These are phyloP conservation scores for Drosophila virilis DNA, from an alignment of 1,140 invertebrate species.

Conservation along the genomic window DNA sequence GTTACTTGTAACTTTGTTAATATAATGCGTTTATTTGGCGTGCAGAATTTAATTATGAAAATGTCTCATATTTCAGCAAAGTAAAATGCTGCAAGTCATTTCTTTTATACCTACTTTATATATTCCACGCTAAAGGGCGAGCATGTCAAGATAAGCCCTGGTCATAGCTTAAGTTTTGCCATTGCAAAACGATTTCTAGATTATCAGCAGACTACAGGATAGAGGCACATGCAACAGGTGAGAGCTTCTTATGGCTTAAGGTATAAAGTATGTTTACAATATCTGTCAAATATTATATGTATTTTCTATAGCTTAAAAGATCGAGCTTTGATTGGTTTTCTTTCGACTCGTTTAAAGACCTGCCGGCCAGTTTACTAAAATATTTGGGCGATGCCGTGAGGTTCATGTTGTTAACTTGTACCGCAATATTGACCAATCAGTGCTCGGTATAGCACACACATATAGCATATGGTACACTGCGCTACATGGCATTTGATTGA, in stretches of 20 bases:
- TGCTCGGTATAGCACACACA: neutral
- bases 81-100: slow-evolving; percentile 27
- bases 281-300: too few relatives aligned
- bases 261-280: too few relatives aligned
- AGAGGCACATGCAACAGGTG: neutral
- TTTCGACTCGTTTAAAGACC: neutral
- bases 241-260: too few relatives aligned
- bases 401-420: slow-evolving; percentile 19
- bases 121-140: too few relatives aligned
- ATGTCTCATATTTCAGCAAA: slow-evolving; percentile 46
- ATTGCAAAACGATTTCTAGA: neutral
- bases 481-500: slow-evolving; percentile 53
- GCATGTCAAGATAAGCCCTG: neutral
- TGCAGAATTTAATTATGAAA: slow-evolving; percentile 67
- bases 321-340: too few relatives aligned
- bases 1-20: slow-evolving; percentile 61
- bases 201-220: neutral
- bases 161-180: neutral
- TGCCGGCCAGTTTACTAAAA: too few relatives aligned
- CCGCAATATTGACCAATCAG: slow-evolving; percentile 39
- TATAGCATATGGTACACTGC: slow-evolving; percentile 27
- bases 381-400: neutral
- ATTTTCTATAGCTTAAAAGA: too few relatives aligned
- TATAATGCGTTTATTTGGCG: slow-evolving; percentile 68
- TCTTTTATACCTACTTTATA: neutral